Evolutionary conservation across 2,888 invertebrate species (phyloP).

Genomic region (Automeris io): DNA sequence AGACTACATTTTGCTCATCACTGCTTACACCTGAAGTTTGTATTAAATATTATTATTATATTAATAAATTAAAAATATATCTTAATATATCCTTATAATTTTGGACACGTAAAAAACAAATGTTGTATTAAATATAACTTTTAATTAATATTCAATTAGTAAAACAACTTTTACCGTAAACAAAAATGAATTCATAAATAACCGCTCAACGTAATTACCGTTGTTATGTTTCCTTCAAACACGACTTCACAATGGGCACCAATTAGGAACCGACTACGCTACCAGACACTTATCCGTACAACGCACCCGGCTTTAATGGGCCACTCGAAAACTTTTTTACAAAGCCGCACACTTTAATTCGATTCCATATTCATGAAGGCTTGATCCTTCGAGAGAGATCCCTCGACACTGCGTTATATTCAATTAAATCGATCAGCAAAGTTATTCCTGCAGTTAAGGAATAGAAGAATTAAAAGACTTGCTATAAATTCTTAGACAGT

Average conservation of each 20-base stretch:
- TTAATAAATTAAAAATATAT: too few relatives aligned
- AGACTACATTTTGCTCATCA: too few relatives aligned
- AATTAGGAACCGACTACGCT: conserved; percentile 5
- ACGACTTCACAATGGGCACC: conserved; percentile 6
- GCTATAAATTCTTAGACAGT: conserved; percentile 22
- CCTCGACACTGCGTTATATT: conserved; percentile 60
- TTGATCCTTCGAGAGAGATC: conserved; percentile 28
- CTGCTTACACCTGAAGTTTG: too few relatives aligned
- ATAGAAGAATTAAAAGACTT: conserved; percentile 20
- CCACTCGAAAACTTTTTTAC: conserved; percentile 51
- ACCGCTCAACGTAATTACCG: neutral
- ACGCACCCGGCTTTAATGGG: conserved; percentile 39
- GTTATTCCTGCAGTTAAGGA: conserved; percentile 15
- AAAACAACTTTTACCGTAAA: neutral
- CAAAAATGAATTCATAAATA: neutral
- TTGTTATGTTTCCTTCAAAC: conserved; percentile 1
- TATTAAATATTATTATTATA: too few relatives aligned
- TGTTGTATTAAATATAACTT: too few relatives aligned
- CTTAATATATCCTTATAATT: too few relatives aligned
- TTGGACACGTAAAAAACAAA: too few relatives aligned
- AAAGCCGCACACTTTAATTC: conserved; percentile 44
- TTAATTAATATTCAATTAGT: too few relatives aligned
- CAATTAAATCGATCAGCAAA: conserved; percentile 37
- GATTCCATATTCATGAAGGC: conserved; percentile 65
- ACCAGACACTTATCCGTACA: conserved; percentile 21